Base-by-base conservation (phyloP, 1,140 invertebrate genomes). In the Drosophila equinoxialis region DNA sequence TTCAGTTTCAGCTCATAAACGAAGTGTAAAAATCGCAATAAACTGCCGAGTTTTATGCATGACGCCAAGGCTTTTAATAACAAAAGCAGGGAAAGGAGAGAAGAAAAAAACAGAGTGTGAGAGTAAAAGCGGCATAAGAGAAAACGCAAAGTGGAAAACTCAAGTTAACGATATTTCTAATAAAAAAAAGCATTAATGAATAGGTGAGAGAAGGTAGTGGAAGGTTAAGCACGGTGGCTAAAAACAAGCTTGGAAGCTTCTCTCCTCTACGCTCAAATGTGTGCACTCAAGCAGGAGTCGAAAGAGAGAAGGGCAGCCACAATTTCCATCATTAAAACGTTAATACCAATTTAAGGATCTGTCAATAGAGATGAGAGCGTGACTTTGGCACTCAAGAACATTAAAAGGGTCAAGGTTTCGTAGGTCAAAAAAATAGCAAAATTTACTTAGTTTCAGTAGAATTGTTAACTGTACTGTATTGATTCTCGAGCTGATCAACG, bases 181-280 rank as follows among this genome's bases (percentile, higher is more conserved):
- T 84, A 84, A 78, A 89, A 79, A 89, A 78, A 77, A 71, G 61
- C 77, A 84, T 89, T 89, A 84, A 89, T 89, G 85, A 84, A 77
- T 79, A 79, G 65, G 30, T 17, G 20, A 10, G n/a, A 11, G 37
- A 39, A 39, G 37, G 37, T 39, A 13, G 37, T 39, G 3, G 11
- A 39, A 39, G 37, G 11, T 39, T 39, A 39, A 39, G 37, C 37
- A 3, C 11, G 45, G 17, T 51, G 1, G 3, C 17, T 48, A 48
- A 20, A 48, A 20, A 13, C 37, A 26, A 42, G 17, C 35, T 37
- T 7, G 13, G 13, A 11, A 45, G 30, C 30, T 59, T 51, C 75
- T 67, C 59, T 60, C 72, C 35, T 30, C 30, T 37, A 37, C 30
- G 48, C 3, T 51, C 41, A 77, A 62, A 59, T 77, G 75, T 74